phyloP scores from a whole-genome alignment of 2,113 vertebrate genomes.

The Pyrgilauda ruficollis region DNA sequence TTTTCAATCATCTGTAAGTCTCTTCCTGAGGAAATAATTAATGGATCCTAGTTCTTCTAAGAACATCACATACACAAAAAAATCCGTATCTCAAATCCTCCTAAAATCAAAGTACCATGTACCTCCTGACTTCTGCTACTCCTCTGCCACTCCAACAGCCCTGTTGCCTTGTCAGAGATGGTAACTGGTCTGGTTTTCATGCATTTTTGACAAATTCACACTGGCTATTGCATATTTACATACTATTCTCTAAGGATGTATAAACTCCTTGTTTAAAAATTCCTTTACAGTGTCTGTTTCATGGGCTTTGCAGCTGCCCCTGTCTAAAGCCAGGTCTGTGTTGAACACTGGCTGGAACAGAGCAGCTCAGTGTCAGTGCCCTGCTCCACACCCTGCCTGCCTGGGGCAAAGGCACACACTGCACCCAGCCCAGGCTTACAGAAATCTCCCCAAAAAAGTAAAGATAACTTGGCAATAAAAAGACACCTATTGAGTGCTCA shows the following conservation, averaged over 20 bases:
- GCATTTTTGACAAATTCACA: neutral
- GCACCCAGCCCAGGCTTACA: neutral
- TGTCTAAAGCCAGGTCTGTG: neutral
- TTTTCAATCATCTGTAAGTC: neutral
- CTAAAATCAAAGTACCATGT: neutral
- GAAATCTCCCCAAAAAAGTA: neutral
- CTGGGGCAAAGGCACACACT: neutral
- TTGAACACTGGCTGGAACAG: rapidly evolving
- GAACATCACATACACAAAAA: neutral
- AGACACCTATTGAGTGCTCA: rapidly evolving
- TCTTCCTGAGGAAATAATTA: neutral
- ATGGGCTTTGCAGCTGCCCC: neutral
- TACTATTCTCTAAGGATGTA: neutral
- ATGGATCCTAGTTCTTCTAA: neutral
- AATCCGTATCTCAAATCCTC: neutral
- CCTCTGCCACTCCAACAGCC: neutral
- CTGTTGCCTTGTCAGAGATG: neutral
- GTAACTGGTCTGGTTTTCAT: neutral
- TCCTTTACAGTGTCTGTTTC: neutral
- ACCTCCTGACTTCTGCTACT: neutral
- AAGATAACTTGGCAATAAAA: neutral
- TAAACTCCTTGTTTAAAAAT: neutral
- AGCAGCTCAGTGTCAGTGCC: neutral
- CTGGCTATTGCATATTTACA: neutral
- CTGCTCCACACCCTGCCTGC: neutral